phyloP scores from a whole-genome alignment of 2,888 invertebrate species.

The Temnothorax ravouxi region DNA sequence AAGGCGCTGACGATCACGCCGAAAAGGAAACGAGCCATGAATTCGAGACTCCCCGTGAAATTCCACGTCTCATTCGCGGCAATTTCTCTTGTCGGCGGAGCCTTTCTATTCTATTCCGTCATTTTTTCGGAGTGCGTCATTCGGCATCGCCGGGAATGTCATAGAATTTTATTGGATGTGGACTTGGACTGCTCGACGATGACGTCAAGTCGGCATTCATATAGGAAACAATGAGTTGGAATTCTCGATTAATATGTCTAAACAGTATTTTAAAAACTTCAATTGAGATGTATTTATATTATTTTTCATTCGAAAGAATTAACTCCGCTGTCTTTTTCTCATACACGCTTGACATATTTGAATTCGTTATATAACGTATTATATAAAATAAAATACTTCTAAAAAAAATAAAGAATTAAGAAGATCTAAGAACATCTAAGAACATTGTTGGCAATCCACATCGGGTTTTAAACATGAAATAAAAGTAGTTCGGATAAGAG shows the following conservation, averaged over 20 bases:
- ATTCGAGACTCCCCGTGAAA: slow-evolving; percentile 69
- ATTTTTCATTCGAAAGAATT: neutral
- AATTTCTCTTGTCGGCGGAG: slow-evolving; percentile 63
- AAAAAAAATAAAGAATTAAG: neutral
- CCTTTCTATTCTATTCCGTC: slow-evolving; percentile 1
- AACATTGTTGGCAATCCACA: neutral
- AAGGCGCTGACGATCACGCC: slow-evolving; percentile 58
- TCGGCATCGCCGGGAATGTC: slow-evolving; percentile 48
- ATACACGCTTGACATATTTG: neutral
- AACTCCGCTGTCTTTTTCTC: neutral
- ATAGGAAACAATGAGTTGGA: neutral
- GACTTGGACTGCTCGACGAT: neutral
- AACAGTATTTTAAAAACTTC: neutral
- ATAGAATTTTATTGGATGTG: slow-evolving; percentile 71
- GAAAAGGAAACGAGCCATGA: slow-evolving; percentile 67
- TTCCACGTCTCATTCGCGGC: slow-evolving; percentile 52
- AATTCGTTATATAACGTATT: neutral
- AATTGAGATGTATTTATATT: neutral
- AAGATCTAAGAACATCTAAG: neutral
- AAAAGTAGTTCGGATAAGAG: slow-evolving; percentile 22
- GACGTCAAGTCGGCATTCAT: neutral
- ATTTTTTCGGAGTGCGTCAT: slow-evolving; percentile 4
- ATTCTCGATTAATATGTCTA: neutral
- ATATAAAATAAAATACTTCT: neutral
- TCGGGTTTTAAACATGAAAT: slow-evolving; percentile 14